A percentile compares a stretch with the other conserved stretches of the same genome.
These are phyloP conservation scores for Sebastes minor DNA, from an alignment of 2,797 vertebrate species.

Conservation along the genomic window DNA sequence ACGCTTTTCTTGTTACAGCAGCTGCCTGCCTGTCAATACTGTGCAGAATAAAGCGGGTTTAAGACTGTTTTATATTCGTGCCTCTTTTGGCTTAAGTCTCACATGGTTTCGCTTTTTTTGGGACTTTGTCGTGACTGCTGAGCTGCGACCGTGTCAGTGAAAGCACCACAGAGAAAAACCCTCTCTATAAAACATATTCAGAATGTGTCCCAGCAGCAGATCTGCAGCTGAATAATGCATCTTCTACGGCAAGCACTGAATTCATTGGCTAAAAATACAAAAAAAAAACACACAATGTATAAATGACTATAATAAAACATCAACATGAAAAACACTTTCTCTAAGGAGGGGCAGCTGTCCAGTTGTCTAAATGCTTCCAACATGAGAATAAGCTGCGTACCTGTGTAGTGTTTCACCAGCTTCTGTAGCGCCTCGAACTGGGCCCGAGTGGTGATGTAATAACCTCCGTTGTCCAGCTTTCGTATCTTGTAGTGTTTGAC, in stretches of 20 bases:
- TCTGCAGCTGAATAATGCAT: conserved; percentile 56
- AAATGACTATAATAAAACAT: background rate
- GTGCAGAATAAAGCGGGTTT: conserved; percentile 25
- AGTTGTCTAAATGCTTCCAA: background rate
- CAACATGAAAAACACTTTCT: background rate
- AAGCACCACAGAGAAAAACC: background rate
- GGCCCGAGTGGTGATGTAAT: conserved; percentile 97
- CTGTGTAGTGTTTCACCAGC: conserved; percentile 97
- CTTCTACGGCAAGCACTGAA: background rate
- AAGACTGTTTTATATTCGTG: conserved; percentile 1
- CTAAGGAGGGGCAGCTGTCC: background rate
- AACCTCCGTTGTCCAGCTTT: conserved; percentile 96
- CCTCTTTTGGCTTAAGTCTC: conserved; percentile 25
- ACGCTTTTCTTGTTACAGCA: background rate
- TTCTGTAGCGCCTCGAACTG: conserved; percentile 96
- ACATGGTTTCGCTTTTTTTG: conserved; percentile 19
- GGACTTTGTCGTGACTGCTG: conserved; percentile 10
- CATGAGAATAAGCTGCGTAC: conserved; percentile 67
- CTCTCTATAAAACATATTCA: conserved; percentile 33
- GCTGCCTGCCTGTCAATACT: conserved; percentile 15
- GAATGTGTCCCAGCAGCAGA: conserved; percentile 1
- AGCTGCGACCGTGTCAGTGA: conserved; percentile 2
- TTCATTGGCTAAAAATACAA: conserved; percentile 7
- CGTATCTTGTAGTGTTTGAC: conserved; percentile 99
- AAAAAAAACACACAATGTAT: background rate